These are phyloP conservation scores for Netelia fuscicornis DNA, from an alignment of 2,888 invertebrate species.

Conservation along the genomic window DNA sequence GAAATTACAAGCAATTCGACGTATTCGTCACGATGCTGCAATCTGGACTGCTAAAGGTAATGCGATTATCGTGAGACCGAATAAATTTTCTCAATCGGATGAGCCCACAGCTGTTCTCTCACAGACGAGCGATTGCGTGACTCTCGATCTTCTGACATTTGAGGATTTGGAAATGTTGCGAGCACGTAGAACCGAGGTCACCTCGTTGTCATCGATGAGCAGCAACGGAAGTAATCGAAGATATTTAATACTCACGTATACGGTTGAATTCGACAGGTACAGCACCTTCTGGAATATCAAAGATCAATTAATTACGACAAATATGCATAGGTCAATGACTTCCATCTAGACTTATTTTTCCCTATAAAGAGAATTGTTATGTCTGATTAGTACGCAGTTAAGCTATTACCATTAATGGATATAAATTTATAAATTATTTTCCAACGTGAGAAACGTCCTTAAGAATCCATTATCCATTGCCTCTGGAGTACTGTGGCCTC, in stretches of 20 bases:
- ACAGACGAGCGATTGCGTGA: conserved; percentile 86
- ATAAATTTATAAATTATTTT: conserved; percentile 65
- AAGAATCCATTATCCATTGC: conserved; percentile 86
- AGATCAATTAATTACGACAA: background rate
- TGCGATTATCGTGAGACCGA: conserved; percentile 16
- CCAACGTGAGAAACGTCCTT: conserved; percentile 70
- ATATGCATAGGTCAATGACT: too few relatives aligned
- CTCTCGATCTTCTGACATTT: conserved; percentile 86
- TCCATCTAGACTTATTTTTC: too few relatives aligned
- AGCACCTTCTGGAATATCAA: background rate
- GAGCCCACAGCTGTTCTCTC: conserved; percentile 64
- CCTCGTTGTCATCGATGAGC: conserved; percentile 73
- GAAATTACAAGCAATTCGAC: conserved; percentile 86
- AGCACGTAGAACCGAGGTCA: conserved; percentile 81
- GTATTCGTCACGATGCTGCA: conserved; percentile 86
- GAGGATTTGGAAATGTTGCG: conserved; percentile 86
- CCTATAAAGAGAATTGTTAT: too few relatives aligned
- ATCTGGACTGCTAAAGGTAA: conserved; percentile 86
- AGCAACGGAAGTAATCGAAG: conserved; percentile 83
- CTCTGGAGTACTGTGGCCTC: conserved; percentile 86
- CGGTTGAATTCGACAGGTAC: conserved; percentile 86
- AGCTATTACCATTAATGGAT: conserved; percentile 13
- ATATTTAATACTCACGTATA: conserved; percentile 86
- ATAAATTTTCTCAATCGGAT: conserved; percentile 39
- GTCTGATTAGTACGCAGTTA: too few relatives aligned